Evolutionary conservation across 53 echinoderm and acorn worm genomes (phyloP), one percentile per base, ranked within the genome.

Genomic region (Actinopyga echinites): DNA sequence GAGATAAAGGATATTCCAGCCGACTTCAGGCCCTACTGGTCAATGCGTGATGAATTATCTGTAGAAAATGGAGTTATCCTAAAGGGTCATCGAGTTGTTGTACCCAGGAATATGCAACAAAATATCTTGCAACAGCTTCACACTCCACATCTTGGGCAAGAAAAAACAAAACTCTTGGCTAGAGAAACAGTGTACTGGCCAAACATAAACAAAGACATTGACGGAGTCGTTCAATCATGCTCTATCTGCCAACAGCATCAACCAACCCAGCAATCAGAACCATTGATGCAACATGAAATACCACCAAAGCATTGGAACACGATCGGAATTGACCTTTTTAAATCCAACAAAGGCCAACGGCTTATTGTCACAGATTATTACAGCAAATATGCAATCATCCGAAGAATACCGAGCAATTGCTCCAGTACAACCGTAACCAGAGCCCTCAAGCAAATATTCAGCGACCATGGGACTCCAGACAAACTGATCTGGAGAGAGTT

Each of bases 181-280:
- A 82, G 88, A 53, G 83, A 89, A 15, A 59, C 65, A 1, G 90
- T 93, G 5, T 93, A 85, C 37, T 93, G 93, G 93, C 88, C 84
- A 58, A 71, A 64, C 40, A 93, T 93, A 53, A 75, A 81, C 64
- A 81, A 62, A 35, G 62, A 81, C 29, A 79, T 79, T 5, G 79
- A 86, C 40, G 21, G 33, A 53, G 23, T 58, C 26, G 69, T 86
- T 2, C 79, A 86, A 28, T 80, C 81, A 15, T 86, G 86, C 29
- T 13, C 4, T 20, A 55, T 24, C 26, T 86, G 86, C 58, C n/a
- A n/a, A n/a, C n/a, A n/a, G n/a, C n/a, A n/a, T 20, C 87, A 87
- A 35, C 87, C 87, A 73, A 38, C 87, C 24, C 87, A 87, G 52
- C 38, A 32, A 31, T 43, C 74, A 83, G 87, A 87, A 74, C 83